Evolutionary conservation across 2,113 vertebrate genomes (phyloP).

Genomic region (Tautogolabrus adspersus): DNA sequence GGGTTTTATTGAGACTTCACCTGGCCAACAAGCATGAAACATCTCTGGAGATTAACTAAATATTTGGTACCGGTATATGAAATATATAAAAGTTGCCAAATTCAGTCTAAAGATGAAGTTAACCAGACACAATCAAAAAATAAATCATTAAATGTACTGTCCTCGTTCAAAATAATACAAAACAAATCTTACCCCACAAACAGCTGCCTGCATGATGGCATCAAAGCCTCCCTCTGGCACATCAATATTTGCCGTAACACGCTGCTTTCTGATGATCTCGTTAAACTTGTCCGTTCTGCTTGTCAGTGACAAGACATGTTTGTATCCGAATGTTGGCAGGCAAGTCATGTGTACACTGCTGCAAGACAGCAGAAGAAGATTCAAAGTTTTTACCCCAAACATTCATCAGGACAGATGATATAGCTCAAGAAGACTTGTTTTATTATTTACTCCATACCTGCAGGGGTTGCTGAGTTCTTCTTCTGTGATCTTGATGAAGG

Average conservation of each 20-base stretch:
- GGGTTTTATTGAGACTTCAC: not conserved
- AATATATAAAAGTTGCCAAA: not conserved
- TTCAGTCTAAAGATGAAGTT: not conserved
- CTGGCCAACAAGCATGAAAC: not conserved
- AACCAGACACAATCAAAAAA: not conserved
- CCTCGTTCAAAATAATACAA: not conserved
- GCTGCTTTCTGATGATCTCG: slow-evolving; percentile 89
- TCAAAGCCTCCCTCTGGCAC: slow-evolving; percentile 94
- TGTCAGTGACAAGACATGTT: slow-evolving; percentile 92
- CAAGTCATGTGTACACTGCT: slow-evolving; percentile 84
- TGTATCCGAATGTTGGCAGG: slow-evolving; percentile 93
- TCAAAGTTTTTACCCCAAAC: not conserved
- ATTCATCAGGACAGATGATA: not conserved
- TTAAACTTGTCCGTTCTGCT: slow-evolving; percentile 92
- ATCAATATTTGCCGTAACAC: slow-evolving; percentile 93
- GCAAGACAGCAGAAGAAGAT: slow-evolving; percentile 32
- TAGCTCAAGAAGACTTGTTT: slow-evolving; percentile 1
- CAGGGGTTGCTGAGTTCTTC: slow-evolving; percentile 92
- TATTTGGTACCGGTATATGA: not conserved
- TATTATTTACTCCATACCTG: slow-evolving; percentile 82
- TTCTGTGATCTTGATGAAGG: slow-evolving; percentile 92
- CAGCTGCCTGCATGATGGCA: slow-evolving; percentile 96
- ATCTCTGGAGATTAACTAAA: not conserved
- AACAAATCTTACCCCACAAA: slow-evolving; percentile 90
- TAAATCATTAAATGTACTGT: not conserved